These are phyloP conservation scores for Intellagama lesueurii DNA, from an alignment of 2,797 vertebrate species.

Conservation along the genomic window DNA sequence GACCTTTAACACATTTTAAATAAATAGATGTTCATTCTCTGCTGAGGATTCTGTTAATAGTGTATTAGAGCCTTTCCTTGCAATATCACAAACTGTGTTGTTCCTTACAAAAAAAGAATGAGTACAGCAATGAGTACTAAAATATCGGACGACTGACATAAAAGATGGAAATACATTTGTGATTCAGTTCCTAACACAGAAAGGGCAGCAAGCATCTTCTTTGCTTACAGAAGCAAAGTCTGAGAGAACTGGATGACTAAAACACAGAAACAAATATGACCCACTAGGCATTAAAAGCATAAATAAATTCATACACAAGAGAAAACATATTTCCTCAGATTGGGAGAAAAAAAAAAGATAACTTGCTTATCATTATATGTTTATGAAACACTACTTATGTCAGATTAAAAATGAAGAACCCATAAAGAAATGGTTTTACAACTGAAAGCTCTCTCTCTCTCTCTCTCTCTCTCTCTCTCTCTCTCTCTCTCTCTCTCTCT, in stretches of 20 bases:
- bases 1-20: too few species aligned
- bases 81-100: not conserved
- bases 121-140: not conserved
- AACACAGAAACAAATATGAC: constrained; percentile 10
- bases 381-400: constrained; percentile 17
- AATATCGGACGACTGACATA: not conserved
- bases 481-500: too few species aligned
- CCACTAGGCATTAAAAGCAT: not conserved
- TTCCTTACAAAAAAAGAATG: not conserved
- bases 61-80: not conserved
- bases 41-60: not conserved
- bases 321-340: not conserved
- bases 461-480: too few species aligned
- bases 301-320: not conserved
- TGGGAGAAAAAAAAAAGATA: not conserved
- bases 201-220: not conserved
- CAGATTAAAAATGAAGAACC: constrained; percentile 13
- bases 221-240: not conserved
- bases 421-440: not conserved
- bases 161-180: not conserved
- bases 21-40: too few species aligned
- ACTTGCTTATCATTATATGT: constrained; percentile 34
- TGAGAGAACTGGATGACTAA: not conserved
- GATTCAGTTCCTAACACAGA: not conserved
- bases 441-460: not conserved